Percentiles rank a stretch among this genome's conserved stretches.
phyloP scores from a whole-genome alignment of 2,888 invertebrate species.

The Gandaritis pyraliata region DNA sequence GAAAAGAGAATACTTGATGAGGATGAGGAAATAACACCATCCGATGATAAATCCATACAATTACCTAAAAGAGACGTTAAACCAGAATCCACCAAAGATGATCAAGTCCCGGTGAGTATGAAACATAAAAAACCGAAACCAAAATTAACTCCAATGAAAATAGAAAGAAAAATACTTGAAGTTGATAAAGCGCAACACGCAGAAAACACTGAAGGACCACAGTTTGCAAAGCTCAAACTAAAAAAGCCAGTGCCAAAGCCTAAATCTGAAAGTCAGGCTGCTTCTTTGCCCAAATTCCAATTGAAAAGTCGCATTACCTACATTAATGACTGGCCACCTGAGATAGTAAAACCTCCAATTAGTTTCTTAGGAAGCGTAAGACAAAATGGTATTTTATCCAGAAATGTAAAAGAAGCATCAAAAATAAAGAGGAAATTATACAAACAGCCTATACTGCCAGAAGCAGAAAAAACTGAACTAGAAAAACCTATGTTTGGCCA shows the following conservation, averaged over 20 bases:
- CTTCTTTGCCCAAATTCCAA: constrained; percentile 86
- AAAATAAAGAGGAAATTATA: constrained; percentile 85
- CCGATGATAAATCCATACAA: neutral
- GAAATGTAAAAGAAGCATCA: constrained; percentile 88
- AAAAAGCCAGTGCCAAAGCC: constrained; percentile 84
- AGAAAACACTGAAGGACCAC: constrained; percentile 85
- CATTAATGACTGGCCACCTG: constrained; percentile 86
- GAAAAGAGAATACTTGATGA: neutral
- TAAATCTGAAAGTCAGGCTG: constrained; percentile 68
- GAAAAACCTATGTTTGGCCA: constrained; percentile 83
- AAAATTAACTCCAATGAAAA: constrained; percentile 82
- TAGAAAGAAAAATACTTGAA: constrained; percentile 86
- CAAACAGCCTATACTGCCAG: constrained; percentile 83
- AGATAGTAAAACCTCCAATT: constrained; percentile 78
- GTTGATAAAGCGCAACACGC: constrained; percentile 86
- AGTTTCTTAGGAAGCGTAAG: constrained; percentile 83
- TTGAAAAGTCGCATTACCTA: constrained; percentile 89
- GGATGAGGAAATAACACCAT: neutral
- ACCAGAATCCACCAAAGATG: constrained; percentile 2
- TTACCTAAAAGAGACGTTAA: constrained; percentile 2
- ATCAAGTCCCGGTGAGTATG: constrained; percentile 28
- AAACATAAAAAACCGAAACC: constrained; percentile 54
- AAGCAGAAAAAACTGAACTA: constrained; percentile 81
- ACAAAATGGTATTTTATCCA: constrained; percentile 87
- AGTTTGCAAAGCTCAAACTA: constrained; percentile 88